Conservation (phyloP, 2,113 vertebrate genomes). For the Peromyscus leucopus region DNA sequence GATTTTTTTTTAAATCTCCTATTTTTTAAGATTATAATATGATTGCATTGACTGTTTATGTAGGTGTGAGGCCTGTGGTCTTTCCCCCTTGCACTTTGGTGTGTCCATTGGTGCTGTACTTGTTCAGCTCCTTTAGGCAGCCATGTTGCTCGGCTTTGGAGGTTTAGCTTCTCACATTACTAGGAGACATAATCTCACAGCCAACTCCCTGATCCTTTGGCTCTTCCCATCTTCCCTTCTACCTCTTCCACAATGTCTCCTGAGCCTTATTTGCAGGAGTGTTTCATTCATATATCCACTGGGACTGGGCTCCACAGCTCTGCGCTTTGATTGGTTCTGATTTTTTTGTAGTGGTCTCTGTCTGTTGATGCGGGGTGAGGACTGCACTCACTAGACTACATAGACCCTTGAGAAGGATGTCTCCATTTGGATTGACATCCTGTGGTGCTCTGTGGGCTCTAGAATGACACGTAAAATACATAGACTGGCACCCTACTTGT, state of each 20-base stretch:
- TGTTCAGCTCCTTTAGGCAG: background rate
- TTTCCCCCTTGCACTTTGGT: background rate
- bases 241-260: background rate
- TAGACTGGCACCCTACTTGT: background rate
- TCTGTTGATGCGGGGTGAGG: background rate
- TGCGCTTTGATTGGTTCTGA: background rate
- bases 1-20: no score
- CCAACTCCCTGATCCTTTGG: background rate
- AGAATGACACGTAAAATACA: background rate
- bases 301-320: background rate
- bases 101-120: background rate
- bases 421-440: no score
- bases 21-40: background rate
- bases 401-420: background rate
- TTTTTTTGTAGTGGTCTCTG: background rate
- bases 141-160: background rate
- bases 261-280: no score
- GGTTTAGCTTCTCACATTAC: no score
- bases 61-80: background rate
- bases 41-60: background rate
- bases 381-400: background rate
- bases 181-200: background rate
- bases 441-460: background rate
- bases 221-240: background rate
- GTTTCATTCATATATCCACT: background rate